Evolutionary conservation across 2,797 vertebrate species (phyloP).

Genomic region (Cyprinodon diabolis): DNA sequence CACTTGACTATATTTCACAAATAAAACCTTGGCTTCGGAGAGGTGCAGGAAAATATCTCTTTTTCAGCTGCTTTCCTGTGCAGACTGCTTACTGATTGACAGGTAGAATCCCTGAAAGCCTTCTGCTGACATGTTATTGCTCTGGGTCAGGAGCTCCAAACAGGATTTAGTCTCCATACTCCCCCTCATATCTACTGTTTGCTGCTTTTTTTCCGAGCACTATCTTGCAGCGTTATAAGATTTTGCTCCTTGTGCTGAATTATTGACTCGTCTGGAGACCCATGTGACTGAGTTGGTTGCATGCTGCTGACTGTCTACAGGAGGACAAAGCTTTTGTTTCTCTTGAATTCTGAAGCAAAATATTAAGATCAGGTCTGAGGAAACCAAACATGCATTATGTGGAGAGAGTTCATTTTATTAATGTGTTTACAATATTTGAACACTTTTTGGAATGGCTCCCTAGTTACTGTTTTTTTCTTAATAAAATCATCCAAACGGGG

Average conservation of each 20-base stretch:
- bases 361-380: constrained; percentile 17
- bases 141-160: constrained; percentile 65
- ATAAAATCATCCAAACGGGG: not conserved
- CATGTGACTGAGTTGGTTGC: constrained; percentile 53
- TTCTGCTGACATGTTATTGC: constrained; percentile 70
- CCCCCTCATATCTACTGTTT: constrained; percentile 43
- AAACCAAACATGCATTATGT: not conserved
- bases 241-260: constrained; percentile 73
- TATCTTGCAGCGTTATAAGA: constrained; percentile 65
- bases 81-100: constrained; percentile 60
- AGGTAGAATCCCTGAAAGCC: constrained; percentile 66
- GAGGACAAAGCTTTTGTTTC: constrained; percentile 29
- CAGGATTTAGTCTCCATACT: constrained; percentile 42
- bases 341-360: constrained; percentile 34
- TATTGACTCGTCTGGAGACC: constrained; percentile 78
- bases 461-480: not conserved
- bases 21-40: constrained; percentile 19
- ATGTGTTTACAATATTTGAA: not conserved
- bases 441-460: not conserved
- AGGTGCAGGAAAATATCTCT: constrained; percentile 21
- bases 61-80: constrained; percentile 27
- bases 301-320: constrained; percentile 60
- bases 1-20: constrained; percentile 10
- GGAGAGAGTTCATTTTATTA: constrained; percentile 21
- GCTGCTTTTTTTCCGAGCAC: constrained; percentile 33